phyloP scores from a whole-genome alignment of 2,888 invertebrate species.

The Gisinianus flammeolus region DNA sequence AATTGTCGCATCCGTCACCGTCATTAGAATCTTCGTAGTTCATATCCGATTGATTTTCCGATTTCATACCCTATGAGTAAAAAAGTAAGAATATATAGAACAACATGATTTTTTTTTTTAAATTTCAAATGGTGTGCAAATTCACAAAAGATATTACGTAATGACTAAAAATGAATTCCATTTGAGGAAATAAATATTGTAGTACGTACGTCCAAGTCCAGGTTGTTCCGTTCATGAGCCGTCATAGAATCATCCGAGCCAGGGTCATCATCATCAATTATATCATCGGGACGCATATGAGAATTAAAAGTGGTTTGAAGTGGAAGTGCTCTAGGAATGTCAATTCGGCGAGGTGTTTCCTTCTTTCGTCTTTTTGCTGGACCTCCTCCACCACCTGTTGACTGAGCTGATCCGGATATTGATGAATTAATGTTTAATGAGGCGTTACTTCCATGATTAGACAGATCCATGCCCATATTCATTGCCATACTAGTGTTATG shows the following conservation, averaged over 20 bases:
- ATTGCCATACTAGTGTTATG: slow-evolving; percentile 39
- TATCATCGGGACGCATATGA: slow-evolving; percentile 45
- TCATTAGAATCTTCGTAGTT: slow-evolving; percentile 53
- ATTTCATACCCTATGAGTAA: slow-evolving; percentile 36
- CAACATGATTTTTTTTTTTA: no score
- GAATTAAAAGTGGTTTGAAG: slow-evolving; percentile 51
- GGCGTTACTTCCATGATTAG: slow-evolving; percentile 50
- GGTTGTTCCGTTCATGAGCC: slow-evolving; percentile 55
- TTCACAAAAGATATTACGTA: background rate
- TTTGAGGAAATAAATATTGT: background rate
- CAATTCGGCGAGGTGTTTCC: slow-evolving; percentile 58
- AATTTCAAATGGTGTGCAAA: no score
- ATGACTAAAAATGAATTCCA: background rate
- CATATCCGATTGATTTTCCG: slow-evolving; percentile 40
- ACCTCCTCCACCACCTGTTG: slow-evolving; percentile 35
- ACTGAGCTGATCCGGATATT: slow-evolving; percentile 30
- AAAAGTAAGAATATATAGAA: background rate
- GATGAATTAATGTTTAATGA: slow-evolving; percentile 27
- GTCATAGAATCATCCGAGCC: slow-evolving; percentile 55
- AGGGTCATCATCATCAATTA: slow-evolving; percentile 53
- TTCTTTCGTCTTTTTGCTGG: slow-evolving; percentile 58
- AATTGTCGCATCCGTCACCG: slow-evolving; percentile 55
- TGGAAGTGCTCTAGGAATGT: slow-evolving; percentile 43
- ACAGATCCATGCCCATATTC: slow-evolving; percentile 57
- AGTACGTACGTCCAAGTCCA: slow-evolving; percentile 51